Evolutionary conservation across 2,797 vertebrate species (phyloP).

Genomic region (Kryptopterus vitreolus): DNA sequence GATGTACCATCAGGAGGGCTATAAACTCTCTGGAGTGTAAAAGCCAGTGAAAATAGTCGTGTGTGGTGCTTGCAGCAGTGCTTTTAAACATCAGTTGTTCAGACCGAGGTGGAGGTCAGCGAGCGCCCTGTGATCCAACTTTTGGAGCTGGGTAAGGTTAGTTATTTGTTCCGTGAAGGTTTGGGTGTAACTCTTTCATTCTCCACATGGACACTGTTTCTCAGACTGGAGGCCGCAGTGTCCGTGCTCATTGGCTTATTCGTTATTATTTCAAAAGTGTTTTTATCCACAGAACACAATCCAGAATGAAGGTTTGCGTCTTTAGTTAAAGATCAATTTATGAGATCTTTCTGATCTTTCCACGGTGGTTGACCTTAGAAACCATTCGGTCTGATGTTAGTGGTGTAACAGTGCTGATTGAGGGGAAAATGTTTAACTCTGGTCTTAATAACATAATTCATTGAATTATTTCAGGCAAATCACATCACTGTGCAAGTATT

Average conservation of each 20-base stretch:
- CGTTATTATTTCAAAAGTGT: background rate
- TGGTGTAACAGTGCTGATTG: background rate
- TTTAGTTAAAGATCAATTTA: background rate
- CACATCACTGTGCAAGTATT: background rate
- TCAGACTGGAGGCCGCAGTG: background rate
- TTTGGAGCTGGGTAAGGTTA: background rate
- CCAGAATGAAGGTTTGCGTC: background rate
- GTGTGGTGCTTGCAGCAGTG: background rate
- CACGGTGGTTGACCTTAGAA: background rate
- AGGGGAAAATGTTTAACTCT: background rate
- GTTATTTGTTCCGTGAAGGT: too few relatives aligned
- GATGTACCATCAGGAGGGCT: slow-evolving; percentile 22
- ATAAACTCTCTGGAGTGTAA: slow-evolving; percentile 13
- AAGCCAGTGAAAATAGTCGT: slow-evolving; percentile 13
- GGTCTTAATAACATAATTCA: background rate
- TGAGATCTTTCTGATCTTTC: too few relatives aligned
- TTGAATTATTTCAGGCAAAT: background rate
- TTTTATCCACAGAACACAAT: background rate
- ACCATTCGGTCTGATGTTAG: background rate
- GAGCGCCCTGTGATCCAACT: background rate
- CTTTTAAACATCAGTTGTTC: background rate
- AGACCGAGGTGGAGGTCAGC: background rate
- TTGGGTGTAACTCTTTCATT: background rate
- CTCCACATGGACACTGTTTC: background rate
- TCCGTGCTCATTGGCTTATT: background rate